phyloP scores from a whole-genome alignment of 2,888 invertebrate genomes.

The Campoletis raptor region DNA sequence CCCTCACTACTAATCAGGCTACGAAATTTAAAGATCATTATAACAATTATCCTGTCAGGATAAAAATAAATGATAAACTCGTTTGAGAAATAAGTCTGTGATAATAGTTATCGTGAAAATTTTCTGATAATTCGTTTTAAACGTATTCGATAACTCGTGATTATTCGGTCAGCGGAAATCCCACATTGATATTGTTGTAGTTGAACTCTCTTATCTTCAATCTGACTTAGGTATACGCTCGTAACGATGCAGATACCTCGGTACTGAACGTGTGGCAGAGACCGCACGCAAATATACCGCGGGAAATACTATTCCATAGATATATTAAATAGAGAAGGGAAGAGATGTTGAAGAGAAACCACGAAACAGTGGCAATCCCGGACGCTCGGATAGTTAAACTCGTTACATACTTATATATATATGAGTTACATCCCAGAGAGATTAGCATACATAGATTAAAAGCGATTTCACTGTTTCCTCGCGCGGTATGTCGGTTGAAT shows the following conservation, averaged over 20 bases:
- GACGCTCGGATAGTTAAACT: constrained; percentile 31
- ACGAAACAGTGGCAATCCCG: constrained; percentile 58
- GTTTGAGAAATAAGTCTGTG: not conserved
- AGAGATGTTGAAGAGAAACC: constrained; percentile 46
- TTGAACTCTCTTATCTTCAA: constrained; percentile 47
- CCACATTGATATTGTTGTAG: constrained; percentile 41
- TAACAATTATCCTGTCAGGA: not conserved
- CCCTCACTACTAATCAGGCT: not conserved
- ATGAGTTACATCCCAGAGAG: constrained; percentile 61
- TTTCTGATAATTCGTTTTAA: not conserved
- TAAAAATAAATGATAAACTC: not conserved
- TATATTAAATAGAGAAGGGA: constrained; percentile 24
- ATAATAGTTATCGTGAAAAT: not conserved
- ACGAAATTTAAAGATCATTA: not conserved
- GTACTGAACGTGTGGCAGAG: constrained; percentile 50
- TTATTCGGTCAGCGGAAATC: constrained; percentile 53
- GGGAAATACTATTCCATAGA: constrained; percentile 35
- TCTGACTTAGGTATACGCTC: constrained; percentile 54
- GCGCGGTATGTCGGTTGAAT: constrained; percentile 70
- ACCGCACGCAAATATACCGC: constrained; percentile 55
- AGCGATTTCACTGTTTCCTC: constrained; percentile 75
- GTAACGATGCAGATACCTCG: constrained; percentile 39
- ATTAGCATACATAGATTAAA: constrained; percentile 76
- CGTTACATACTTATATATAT: not conserved
- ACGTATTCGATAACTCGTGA: not conserved